Evolutionary conservation across 2,797 vertebrate species (phyloP).

Genomic region (Pantherophis vulpinus): DNA sequence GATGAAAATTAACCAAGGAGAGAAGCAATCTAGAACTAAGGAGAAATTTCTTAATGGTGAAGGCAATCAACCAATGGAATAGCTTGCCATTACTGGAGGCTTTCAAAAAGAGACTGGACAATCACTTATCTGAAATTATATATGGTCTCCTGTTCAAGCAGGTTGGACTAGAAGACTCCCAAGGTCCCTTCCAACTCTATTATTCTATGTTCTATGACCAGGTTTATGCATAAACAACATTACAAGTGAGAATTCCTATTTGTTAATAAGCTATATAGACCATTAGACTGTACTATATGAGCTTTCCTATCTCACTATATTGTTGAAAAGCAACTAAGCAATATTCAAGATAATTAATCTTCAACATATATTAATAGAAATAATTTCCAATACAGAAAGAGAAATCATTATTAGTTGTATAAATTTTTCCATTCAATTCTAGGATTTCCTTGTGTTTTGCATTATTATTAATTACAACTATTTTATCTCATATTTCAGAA

Average conservation of each 20-base stretch:
- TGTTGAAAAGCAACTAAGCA: background rate
- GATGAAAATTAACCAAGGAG: too few species aligned
- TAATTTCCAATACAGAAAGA: background rate
- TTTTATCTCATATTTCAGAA: background rate
- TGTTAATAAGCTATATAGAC: background rate
- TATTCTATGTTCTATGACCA: background rate
- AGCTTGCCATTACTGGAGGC: too few species aligned
- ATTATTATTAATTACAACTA: background rate
- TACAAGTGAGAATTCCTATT: background rate
- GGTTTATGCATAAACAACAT: background rate
- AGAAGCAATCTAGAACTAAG: too few species aligned
- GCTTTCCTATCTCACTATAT: background rate
- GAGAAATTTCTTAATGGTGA: too few species aligned
- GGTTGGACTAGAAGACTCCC: too few species aligned
- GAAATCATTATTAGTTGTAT: background rate
- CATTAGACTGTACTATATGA: background rate
- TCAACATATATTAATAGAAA: background rate
- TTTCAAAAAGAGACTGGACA: too few species aligned
- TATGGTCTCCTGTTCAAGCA: too few species aligned
- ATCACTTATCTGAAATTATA: too few species aligned
- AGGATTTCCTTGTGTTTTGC: background rate
- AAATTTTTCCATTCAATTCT: background rate
- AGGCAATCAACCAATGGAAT: too few species aligned
- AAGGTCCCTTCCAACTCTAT: too few species aligned
- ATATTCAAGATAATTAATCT: background rate